Base-by-base conservation (phyloP, 2,888 invertebrate genomes). In the Rutpela maculata region DNA sequence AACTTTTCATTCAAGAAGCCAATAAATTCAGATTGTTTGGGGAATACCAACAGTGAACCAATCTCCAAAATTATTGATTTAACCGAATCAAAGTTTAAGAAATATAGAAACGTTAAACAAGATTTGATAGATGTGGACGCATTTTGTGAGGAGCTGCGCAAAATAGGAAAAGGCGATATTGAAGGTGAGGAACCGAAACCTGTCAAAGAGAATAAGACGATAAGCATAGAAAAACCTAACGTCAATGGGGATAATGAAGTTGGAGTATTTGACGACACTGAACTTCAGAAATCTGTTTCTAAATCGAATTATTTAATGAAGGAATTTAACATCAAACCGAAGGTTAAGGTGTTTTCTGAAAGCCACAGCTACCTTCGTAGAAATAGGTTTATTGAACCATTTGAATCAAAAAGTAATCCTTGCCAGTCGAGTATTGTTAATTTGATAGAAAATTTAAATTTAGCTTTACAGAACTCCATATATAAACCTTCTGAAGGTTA, bases 261-360 rank as follows among this genome's bases (percentile, higher is more conserved):
- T 10, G 35, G 57, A 17, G 6, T 56, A 15, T 56, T 57, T 31
- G 69, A 69, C n/a, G 15, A 26, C 26, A 69, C 59, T 31, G 50
- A 74, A 12, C 26, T 81, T 6, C 79, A 80, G 62, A 66, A 69
- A n/a, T 86, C 63, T 73, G 69, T 82, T 15, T 18, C 84, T 50
- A 85, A 85, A 78, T 88, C 88, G 0, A 81, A 82, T 50, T 88
- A 81, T 79, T 79, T 88, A 59, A 84, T 82, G 80, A 87, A 86
- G 76, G 85, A 86, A 74, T 88, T 87, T 62, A 78, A 83, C 18
- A 70, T 83, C 9, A 74, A 67, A 31, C 76, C 59, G 12, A 72
- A 55, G 7, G 43, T 72, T n/a, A 72, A 72, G 56, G 35, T 72
- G 19, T 72, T 72, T 17, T 50, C 22, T 18, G 43, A 43, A 9